phyloP scores from a whole-genome alignment of 2,113 vertebrate genomes.

The Apteryx owenii region DNA sequence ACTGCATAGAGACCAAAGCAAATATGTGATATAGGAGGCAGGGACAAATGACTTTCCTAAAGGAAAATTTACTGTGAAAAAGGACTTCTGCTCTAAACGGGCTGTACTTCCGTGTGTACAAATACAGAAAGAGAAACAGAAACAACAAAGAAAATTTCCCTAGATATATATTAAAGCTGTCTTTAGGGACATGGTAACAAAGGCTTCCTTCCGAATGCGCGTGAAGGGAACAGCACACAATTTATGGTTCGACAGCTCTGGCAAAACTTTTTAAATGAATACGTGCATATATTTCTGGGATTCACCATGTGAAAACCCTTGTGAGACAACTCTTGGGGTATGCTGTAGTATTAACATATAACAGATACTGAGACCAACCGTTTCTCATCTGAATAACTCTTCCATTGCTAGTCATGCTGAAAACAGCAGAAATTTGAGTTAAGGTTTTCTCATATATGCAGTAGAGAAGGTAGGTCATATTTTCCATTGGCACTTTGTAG shows the following conservation, averaged over 20 bases:
- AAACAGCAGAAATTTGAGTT: background rate
- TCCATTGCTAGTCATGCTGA: background rate
- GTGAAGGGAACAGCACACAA: background rate
- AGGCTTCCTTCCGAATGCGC: background rate
- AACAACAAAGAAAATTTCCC: background rate
- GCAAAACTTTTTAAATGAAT: constrained; percentile 1
- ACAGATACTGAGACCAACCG: background rate
- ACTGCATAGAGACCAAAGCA: background rate
- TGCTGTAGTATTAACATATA: background rate
- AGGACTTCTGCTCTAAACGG: background rate
- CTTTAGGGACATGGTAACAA: background rate
- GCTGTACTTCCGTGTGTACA: background rate
- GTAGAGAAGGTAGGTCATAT: background rate
- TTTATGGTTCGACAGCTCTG: background rate
- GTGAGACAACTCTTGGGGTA: background rate
- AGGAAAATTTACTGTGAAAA: background rate
- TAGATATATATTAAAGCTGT: background rate
- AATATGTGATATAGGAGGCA: background rate
- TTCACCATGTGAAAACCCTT: background rate
- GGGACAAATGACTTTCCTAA: constrained; percentile 9
- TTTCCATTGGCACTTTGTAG: background rate
- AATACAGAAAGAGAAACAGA: background rate
- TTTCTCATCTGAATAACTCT: background rate
- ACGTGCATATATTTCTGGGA: background rate
- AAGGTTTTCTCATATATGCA: background rate